Evolutionary conservation across 2,113 vertebrate genomes (phyloP).

Genomic region (Candoia aspera): DNA sequence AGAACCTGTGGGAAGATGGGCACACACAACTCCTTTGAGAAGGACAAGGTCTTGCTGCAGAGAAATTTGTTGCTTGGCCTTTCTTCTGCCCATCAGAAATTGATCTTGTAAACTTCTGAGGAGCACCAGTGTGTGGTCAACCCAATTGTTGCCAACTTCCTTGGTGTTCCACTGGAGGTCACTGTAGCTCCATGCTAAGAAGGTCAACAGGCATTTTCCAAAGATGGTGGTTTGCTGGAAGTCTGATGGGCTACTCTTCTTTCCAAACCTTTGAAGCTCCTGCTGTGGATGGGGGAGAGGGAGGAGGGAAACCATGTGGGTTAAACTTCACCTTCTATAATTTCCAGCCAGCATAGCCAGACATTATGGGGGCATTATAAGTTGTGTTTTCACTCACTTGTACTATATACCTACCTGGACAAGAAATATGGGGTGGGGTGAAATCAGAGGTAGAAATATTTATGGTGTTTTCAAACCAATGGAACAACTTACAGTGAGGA

Average conservation of each 20-base stretch:
- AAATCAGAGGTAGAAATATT: too few species aligned
- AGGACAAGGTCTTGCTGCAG: not conserved
- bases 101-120: not conserved
- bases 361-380: not conserved
- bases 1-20: not conserved
- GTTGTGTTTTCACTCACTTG: not conserved
- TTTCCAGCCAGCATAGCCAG: not conserved
- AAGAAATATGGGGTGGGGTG: too few species aligned
- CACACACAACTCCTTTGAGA: not conserved
- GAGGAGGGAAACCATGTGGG: not conserved
- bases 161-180: constrained; percentile 66
- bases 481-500: too few species aligned
- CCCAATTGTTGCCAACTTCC: constrained; percentile 10
- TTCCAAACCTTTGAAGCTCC: not conserved
- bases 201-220: not conserved
- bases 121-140: not conserved
- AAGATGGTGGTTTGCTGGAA: not conserved
- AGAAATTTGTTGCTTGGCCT: not conserved
- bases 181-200: constrained; percentile 47
- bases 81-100: not conserved
- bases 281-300: too few species aligned
- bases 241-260: not conserved
- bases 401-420: too few species aligned
- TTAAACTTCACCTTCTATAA: not conserved
- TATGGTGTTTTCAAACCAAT: too few species aligned